Evolutionary conservation across 1,140 invertebrate species (phyloP).

Genomic region (Campodea augens): DNA sequence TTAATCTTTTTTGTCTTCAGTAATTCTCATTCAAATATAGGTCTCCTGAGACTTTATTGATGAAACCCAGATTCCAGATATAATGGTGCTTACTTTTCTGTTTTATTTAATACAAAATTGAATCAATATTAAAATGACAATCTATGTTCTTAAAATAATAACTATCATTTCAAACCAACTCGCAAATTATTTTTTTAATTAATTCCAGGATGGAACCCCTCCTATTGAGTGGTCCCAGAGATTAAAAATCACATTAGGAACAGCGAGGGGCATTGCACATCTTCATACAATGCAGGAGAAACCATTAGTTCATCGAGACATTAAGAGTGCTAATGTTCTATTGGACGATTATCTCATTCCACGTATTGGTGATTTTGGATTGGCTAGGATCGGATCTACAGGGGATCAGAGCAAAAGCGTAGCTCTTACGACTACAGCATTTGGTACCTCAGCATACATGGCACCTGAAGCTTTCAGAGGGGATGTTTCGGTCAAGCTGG

Average conservation of each 20-base stretch:
- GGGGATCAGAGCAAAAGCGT: constrained; percentile 19
- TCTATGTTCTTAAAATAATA: constrained; percentile 1
- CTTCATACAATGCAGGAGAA: constrained; percentile 33
- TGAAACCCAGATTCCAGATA: too few species aligned
- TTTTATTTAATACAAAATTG: constrained; percentile 1
- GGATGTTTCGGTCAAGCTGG: constrained; percentile 48
- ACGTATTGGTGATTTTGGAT: constrained; percentile 52
- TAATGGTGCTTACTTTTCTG: too few species aligned
- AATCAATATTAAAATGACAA: not conserved
- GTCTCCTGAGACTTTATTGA: too few species aligned
- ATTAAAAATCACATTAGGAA: constrained; percentile 36
- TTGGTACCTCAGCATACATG: constrained; percentile 55
- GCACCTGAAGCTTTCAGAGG: constrained; percentile 48
- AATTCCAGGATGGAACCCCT: not conserved
- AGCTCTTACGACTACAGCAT: constrained; percentile 29
- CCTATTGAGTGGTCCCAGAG: constrained; percentile 28
- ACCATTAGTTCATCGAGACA: constrained; percentile 47
- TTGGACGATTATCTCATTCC: constrained; percentile 31
- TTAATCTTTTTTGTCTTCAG: too few species aligned
- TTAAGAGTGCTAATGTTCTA: constrained; percentile 57
- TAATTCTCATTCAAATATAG: too few species aligned
- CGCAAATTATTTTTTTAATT: not conserved
- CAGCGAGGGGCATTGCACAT: constrained; percentile 37
- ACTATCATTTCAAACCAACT: not conserved
- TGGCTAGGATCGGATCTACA: constrained; percentile 33